These are phyloP conservation scores for Tetramorium parvispinum DNA, from an alignment of 1,140 invertebrate species.

Conservation along the genomic window DNA sequence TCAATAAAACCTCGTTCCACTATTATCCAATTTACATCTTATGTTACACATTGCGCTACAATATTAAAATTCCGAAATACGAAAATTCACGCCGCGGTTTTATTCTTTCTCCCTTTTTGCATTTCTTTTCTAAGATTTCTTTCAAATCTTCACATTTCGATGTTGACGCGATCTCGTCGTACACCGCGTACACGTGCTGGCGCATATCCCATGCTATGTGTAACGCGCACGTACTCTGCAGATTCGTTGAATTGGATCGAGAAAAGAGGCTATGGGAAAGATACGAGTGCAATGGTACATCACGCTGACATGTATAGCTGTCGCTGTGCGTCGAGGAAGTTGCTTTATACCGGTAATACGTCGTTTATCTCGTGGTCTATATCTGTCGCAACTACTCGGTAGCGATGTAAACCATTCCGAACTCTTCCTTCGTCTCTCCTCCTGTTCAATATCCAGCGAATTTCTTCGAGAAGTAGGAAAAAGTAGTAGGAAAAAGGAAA, in stretches of 20 bases:
- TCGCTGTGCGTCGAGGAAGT: constrained; percentile 48
- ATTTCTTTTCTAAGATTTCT: neutral
- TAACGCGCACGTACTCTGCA: neutral
- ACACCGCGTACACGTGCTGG: neutral
- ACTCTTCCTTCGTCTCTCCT: constrained; percentile 9
- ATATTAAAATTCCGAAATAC: neutral
- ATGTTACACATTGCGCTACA: neutral
- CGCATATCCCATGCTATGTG: neutral
- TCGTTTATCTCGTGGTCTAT: constrained; percentile 68
- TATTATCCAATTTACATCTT: neutral
- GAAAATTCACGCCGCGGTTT: neutral
- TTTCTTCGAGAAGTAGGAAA: constrained; percentile 8
- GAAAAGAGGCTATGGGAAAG: constrained; percentile 58
- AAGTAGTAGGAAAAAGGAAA: constrained; percentile 5
- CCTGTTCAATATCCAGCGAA: constrained; percentile 8
- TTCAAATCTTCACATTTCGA: neutral
- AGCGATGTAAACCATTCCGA: constrained; percentile 27
- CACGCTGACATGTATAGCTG: constrained; percentile 47
- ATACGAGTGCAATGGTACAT: constrained; percentile 24
- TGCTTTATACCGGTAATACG: constrained; percentile 64
- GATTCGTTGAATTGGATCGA: constrained; percentile 45
- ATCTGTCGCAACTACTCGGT: constrained; percentile 56
- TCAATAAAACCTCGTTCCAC: neutral
- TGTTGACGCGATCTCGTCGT: neutral
- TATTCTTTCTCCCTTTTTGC: neutral